A percentile compares a stretch with the other conserved stretches of the same genome.
phyloP scores from a whole-genome alignment of 2,113 vertebrate species.

The Saimiri boliviensis region DNA sequence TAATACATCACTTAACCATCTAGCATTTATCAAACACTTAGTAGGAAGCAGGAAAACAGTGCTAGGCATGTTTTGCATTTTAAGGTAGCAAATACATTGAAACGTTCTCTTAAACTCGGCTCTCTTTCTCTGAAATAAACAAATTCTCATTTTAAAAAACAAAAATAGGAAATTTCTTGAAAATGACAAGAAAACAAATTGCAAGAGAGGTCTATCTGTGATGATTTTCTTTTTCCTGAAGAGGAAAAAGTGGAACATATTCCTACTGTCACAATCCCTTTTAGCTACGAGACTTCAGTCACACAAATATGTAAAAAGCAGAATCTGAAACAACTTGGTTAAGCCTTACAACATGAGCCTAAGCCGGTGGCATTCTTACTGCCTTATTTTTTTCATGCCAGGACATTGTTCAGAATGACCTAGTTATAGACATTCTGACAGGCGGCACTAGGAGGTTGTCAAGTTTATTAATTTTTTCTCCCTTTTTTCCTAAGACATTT shows the following conservation, averaged over 20 bases:
- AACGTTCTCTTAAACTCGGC: conserved; percentile 18
- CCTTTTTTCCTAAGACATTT: background rate
- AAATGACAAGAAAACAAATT: conserved; percentile 42
- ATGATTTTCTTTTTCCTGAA: background rate
- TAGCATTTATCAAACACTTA: conserved; percentile 52
- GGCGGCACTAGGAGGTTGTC: background rate
- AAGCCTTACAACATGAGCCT: background rate
- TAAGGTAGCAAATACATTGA: conserved; percentile 27
- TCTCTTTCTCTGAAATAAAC: conserved; percentile 38
- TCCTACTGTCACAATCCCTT: background rate
- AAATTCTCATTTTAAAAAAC: background rate
- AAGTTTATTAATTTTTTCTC: background rate
- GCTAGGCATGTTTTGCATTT: conserved; percentile 23
- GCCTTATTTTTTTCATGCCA: background rate
- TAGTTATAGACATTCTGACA: background rate
- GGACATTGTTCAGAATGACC: background rate
- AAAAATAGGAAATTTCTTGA: background rate
- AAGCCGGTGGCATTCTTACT: background rate
- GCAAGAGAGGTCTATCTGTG: background rate
- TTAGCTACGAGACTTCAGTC: background rate
- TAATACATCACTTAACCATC: conserved; percentile 68
- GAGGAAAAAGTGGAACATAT: background rate
- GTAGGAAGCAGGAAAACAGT: background rate
- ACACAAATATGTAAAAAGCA: background rate
- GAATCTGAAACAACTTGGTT: conserved; percentile 15